These are phyloP conservation scores for Papilio helenus DNA, from an alignment of 1,140 invertebrate species.

Conservation along the genomic window DNA sequence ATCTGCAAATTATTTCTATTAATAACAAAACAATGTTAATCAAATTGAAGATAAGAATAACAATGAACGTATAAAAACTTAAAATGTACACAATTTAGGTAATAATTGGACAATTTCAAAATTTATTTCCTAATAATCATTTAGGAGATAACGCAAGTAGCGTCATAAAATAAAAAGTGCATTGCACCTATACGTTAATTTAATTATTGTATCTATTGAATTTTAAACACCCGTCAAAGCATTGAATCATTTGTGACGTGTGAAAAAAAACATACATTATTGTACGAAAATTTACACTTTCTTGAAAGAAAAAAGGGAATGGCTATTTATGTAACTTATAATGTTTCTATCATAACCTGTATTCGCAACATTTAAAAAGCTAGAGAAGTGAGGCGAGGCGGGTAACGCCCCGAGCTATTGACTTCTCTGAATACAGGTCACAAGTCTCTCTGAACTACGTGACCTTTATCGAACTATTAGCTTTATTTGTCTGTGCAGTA, in stretches of 20 bases:
- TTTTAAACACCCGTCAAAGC: conserved; percentile 7
- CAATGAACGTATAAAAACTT: background rate
- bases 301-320: conserved; percentile 33
- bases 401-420: conserved; percentile 5
- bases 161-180: conserved; percentile 29
- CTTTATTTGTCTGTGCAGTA: background rate
- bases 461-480: background rate
- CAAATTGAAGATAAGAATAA: background rate
- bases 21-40: background rate
- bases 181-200: conserved; percentile 37
- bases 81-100: background rate
- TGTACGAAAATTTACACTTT: conserved; percentile 38
- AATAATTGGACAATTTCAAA: conserved; percentile 13
- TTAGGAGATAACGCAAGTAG: conserved; percentile 17
- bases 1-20: background rate
- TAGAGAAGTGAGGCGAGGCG: background rate
- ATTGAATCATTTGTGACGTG: conserved; percentile 24
- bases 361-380: conserved; percentile 29
- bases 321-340: conserved; percentile 20
- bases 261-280: conserved; percentile 22
- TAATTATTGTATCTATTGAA: conserved; percentile 32
- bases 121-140: conserved; percentile 29
- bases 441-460: background rate
- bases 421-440: conserved; percentile 22
- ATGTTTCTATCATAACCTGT: conserved; percentile 3